Conservation (phyloP, 1,140 invertebrate genomes). For the Pachyrhynchus sulphureomaculatus region DNA sequence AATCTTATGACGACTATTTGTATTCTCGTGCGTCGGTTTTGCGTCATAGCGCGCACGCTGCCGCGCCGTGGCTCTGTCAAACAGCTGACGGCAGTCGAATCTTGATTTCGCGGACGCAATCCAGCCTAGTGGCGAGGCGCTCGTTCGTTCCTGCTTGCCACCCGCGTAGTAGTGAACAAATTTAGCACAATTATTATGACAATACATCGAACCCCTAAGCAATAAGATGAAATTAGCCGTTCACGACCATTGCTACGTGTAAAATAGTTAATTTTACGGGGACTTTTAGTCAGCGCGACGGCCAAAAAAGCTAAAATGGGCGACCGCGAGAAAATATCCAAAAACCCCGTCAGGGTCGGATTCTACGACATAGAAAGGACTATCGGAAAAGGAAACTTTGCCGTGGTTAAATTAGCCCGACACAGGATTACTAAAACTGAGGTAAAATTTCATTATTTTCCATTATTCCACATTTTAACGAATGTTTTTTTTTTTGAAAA, state of each 20-base stretch:
- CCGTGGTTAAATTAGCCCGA: conserved; percentile 95
- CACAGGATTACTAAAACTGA: conserved; percentile 98
- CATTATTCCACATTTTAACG: too few species aligned
- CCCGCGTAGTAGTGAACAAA: neutral
- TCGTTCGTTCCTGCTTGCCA: neutral
- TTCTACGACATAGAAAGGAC: conserved; percentile 96
- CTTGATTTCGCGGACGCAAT: conserved; percentile 7
- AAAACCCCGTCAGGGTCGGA: conserved; percentile 87
- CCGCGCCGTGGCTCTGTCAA: conserved; percentile 15
- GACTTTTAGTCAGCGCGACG: conserved; percentile 27
- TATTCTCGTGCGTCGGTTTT: conserved; percentile 23
- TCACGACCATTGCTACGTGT: neutral
- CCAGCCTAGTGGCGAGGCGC: neutral
- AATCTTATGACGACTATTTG: conserved; percentile 21
- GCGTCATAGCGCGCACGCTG: conserved; percentile 28
- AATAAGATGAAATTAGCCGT: conserved; percentile 13
- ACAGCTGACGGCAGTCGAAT: conserved; percentile 27
- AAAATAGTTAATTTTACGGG: neutral
- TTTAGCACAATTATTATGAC: conserved; percentile 9
- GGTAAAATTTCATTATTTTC: conserved; percentile 59
- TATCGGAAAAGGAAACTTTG: conserved; percentile 98
- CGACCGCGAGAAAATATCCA: conserved; percentile 60
- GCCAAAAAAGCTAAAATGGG: conserved; percentile 51
- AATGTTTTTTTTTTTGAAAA: too few species aligned
- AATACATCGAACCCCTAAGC: conserved; percentile 19